Percentiles rank a stretch among this genome's conserved stretches.
These are phyloP conservation scores for Nomada ferruginata DNA, from an alignment of 2,888 invertebrate species.

Conservation along the genomic window DNA sequence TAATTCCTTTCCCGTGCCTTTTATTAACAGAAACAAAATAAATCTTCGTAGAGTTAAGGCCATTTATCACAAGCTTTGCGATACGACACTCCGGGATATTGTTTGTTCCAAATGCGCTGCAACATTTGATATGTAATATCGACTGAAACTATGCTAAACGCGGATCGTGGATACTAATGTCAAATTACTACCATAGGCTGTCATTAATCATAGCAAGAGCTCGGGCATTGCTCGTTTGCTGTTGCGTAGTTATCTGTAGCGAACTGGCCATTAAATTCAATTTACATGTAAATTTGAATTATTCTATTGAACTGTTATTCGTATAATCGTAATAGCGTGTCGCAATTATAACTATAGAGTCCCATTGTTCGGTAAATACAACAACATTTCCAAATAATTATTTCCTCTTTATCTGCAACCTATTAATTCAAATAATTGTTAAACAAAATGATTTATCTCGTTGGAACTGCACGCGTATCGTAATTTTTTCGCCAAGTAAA, in stretches of 20 bases:
- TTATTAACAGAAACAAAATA: no score
- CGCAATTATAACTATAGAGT: slow-evolving; percentile 60
- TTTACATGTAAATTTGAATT: slow-evolving; percentile 83
- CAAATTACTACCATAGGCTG: slow-evolving; percentile 74
- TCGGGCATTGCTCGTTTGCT: slow-evolving; percentile 58
- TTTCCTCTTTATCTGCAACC: slow-evolving; percentile 9
- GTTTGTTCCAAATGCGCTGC: slow-evolving; percentile 47
- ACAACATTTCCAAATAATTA: slow-evolving; percentile 31
- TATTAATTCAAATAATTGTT: neutral
- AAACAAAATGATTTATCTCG: neutral
- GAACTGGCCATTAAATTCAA: slow-evolving; percentile 80
- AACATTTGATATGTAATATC: slow-evolving; percentile 57
- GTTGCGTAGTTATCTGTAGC: slow-evolving; percentile 76
- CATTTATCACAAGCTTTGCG: slow-evolving; percentile 12
- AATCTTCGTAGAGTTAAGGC: neutral
- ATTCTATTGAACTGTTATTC: slow-evolving; percentile 76
- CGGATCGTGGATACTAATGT: slow-evolving; percentile 71
- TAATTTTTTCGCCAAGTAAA: no score
- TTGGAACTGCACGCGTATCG: no score
- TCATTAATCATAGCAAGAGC: slow-evolving; percentile 77
- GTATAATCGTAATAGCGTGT: slow-evolving; percentile 76
- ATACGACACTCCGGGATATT: neutral
- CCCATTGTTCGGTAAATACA: slow-evolving; percentile 28
- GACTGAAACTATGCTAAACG: slow-evolving; percentile 64
- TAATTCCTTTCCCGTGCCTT: no score